A percentile compares a stretch with the other conserved stretches of the same genome.
Conservation (phyloP, 1,140 invertebrate species). For the Apis florea region DNA sequence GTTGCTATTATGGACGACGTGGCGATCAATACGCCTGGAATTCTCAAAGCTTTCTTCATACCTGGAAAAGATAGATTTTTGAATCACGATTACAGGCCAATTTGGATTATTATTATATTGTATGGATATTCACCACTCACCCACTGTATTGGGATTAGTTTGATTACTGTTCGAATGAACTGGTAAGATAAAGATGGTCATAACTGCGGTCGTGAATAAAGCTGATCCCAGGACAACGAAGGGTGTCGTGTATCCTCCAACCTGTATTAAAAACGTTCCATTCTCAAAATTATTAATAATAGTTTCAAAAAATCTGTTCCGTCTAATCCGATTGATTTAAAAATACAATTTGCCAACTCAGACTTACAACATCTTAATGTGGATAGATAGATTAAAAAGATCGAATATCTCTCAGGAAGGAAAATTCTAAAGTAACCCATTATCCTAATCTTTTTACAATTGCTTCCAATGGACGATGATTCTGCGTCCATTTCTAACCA, state of each 20-base stretch:
- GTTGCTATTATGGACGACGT: slow-evolving; percentile 86
- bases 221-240: slow-evolving; percentile 91
- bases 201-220: slow-evolving; percentile 87
- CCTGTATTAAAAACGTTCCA: slow-evolving; percentile 67
- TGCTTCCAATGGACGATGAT: background rate
- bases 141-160: slow-evolving; percentile 80
- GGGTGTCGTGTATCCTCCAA: slow-evolving; percentile 92
- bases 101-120: too few species aligned
- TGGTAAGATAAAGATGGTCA: slow-evolving; percentile 88
- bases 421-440: background rate
- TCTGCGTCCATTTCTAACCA: background rate
- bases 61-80: slow-evolving; percentile 78
- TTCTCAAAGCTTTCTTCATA: slow-evolving; percentile 84
- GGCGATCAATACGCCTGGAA: slow-evolving; percentile 86
- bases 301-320: background rate
- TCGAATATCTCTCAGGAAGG: too few species aligned
- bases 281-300: background rate
- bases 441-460: background rate
- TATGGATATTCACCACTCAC: too few species aligned
- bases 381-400: rapidly evolving
- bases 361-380: background rate
- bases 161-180: slow-evolving; percentile 82
- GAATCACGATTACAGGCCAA: too few species aligned
- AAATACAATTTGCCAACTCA: background rate
- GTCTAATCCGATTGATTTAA: background rate